A percentile compares a stretch with the other conserved stretches of the same genome.
Evolutionary conservation across 37 sponge, comb jelly and placozoan genomes (phyloP).

Genomic region (Mnemiopsis leidyi): DNA sequence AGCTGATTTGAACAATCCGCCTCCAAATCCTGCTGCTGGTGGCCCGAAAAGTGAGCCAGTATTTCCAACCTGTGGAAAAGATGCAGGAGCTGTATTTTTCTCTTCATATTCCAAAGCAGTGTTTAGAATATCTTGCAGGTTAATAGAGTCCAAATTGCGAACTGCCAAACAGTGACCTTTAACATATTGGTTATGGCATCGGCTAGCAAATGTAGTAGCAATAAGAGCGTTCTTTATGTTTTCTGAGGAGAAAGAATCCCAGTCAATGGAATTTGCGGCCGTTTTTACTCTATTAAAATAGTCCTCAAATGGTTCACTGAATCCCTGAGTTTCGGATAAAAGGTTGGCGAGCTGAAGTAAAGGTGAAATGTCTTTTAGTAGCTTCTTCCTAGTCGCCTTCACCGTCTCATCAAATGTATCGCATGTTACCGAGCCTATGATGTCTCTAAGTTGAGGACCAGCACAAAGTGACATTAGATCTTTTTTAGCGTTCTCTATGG

Average conservation of each 20-base stretch:
- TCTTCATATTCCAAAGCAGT: constrained; percentile 25
- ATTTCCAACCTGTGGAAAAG: not conserved
- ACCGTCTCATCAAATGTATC: not conserved
- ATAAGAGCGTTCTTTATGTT: constrained; percentile 49
- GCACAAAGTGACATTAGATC: constrained; percentile 15
- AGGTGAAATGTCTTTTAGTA: not conserved
- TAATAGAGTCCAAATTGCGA: constrained; percentile 6
- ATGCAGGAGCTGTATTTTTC: not conserved
- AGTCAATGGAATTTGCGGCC: not conserved
- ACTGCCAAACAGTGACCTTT: constrained; percentile 52
- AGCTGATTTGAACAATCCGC: not conserved
- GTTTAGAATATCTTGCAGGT: constrained; percentile 20
- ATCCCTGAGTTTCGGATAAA: not conserved
- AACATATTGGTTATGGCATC: not conserved
- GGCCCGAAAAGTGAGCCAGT: not conserved
- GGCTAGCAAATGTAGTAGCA: not conserved
- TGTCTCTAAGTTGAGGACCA: not conserved
- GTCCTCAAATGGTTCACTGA: not conserved
- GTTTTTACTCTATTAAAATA: constrained; percentile 9
- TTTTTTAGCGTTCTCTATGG: not conserved
- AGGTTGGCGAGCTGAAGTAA: constrained; percentile 2
- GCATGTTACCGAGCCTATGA: not conserved
- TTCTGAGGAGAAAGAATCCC: not conserved
- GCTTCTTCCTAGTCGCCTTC: not conserved
- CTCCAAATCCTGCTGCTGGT: not conserved